phyloP scores from a whole-genome alignment of 2,113 vertebrate species.

The Furnarius figulus region DNA sequence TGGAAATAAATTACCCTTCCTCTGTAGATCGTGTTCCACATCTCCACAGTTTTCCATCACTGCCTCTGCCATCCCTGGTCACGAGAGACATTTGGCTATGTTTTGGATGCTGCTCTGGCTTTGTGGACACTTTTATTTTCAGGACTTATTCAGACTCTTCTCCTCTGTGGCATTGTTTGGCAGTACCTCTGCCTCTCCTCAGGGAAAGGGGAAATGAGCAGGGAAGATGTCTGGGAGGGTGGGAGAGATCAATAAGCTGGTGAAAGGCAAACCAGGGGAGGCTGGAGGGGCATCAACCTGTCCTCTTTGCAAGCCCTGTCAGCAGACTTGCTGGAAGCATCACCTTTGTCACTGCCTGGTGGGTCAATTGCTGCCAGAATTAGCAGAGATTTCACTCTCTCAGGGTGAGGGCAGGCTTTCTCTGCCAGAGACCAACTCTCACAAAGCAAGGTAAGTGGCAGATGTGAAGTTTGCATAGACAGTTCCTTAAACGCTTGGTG shows the following conservation, averaged over 20 bases:
- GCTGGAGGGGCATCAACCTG: background rate
- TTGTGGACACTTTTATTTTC: background rate
- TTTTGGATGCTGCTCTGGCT: background rate
- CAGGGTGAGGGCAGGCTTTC: background rate
- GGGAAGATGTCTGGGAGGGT: background rate
- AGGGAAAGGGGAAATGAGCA: too few relatives aligned
- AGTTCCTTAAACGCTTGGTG: background rate
- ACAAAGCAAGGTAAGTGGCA: background rate
- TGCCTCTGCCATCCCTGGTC: background rate
- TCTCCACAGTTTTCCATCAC: background rate
- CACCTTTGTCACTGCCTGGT: background rate
- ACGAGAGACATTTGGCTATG: background rate
- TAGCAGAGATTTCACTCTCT: background rate
- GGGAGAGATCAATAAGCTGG: background rate
- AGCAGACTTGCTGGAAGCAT: background rate
- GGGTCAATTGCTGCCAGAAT: background rate
- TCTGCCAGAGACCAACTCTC: background rate
- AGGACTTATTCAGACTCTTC: background rate
- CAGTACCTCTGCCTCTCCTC: background rate
- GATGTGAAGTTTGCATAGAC: background rate
- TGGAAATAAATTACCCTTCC: background rate
- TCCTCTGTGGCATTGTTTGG: background rate
- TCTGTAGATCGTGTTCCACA: rapidly evolving
- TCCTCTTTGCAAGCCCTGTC: background rate
- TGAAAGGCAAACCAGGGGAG: background rate